A percentile compares a stretch with the other conserved stretches of the same genome.
These are phyloP conservation scores for Lethocerus indicus DNA, from an alignment of 1,140 invertebrate species.

Conservation along the genomic window DNA sequence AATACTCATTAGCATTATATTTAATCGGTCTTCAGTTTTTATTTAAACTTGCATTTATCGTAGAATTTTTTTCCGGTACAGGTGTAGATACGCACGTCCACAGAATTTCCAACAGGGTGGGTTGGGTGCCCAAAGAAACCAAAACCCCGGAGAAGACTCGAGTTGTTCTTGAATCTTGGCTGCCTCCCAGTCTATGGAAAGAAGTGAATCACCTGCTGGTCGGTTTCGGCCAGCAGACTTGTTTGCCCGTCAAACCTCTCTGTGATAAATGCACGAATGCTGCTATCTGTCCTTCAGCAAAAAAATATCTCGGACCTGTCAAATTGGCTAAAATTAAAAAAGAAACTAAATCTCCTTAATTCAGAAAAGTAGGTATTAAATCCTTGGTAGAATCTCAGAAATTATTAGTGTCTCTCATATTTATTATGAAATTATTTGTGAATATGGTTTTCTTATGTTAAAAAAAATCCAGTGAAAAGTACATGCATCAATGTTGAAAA, in stretches of 20 bases:
- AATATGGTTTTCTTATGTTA: too few relatives aligned
- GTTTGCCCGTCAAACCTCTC: constrained; percentile 60
- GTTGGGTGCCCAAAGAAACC: constrained; percentile 56
- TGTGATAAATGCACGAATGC: constrained; percentile 71
- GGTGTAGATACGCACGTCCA: constrained; percentile 97
- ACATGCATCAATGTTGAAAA: too few relatives aligned
- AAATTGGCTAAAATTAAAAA: too few relatives aligned
- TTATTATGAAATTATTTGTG: too few relatives aligned
- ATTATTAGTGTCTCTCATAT: too few relatives aligned
- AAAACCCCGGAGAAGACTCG: constrained; percentile 82
- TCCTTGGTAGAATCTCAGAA: too few relatives aligned
- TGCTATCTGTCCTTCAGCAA: constrained; percentile 61
- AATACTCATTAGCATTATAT: not conserved
- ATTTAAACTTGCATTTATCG: constrained; percentile 1
- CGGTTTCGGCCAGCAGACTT: constrained; percentile 91
- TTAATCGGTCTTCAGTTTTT: not conserved
- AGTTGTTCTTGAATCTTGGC: constrained; percentile 67
- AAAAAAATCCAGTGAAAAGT: too few relatives aligned
- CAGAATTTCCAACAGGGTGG: constrained; percentile 73
- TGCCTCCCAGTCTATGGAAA: constrained; percentile 71
- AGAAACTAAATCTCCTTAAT: too few relatives aligned
- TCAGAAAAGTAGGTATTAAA: too few relatives aligned
- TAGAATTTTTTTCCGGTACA: constrained; percentile 20
- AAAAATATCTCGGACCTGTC: too few relatives aligned
- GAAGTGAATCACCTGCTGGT: constrained; percentile 87